Base-by-base conservation (phyloP, 1,140 invertebrate genomes). In the Cherax quadricarinatus region DNA sequence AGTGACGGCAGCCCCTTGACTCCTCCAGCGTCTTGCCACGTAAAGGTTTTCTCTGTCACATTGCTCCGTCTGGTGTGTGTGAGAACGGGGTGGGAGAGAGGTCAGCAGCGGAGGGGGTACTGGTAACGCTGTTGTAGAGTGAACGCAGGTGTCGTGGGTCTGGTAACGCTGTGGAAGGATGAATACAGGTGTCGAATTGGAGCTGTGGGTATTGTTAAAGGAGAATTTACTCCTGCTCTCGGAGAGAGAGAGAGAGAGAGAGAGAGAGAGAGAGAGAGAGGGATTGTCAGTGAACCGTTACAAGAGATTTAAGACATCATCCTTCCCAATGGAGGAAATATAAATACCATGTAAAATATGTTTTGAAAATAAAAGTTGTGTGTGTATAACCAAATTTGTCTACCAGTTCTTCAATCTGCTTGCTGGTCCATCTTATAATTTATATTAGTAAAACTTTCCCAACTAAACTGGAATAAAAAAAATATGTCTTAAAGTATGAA, bases 1-100 rank as follows among this genome's bases (percentile, higher is more conserved):
- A 86, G 85, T 84, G 79, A n/a, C 78, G 53, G 53, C 53, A 88
- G 87, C 87, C 87, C 87, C 80, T 88, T 88, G 75, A 82, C 79
- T 51, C 81, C 51, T 48, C 14, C 82, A 62, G 53, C n/a, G 66
- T 53, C 57, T 84, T 24, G 53, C 10, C 82, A 18, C 53, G n/a
- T 84, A 84, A 84, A 30, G 24, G 53, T 41, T 51, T 57, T 5
- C 14, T 57, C 53, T 57, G 53, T 57, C 53, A 14, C 53, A 57
- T 57, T 1, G 53, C 53, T 57, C 53, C 1, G 53, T 57, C 14
- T 57, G 53, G 53, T 14, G 53, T 57, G 53, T 57, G 53, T 57
- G 53, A 57, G 62, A 16, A 66, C 9, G 30, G 62, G 62, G 62
- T 18, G 18, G 62, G 62, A 18, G 62, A 6, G 21, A 18, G 62